These are phyloP conservation scores for Hylyphantes graminicola DNA, from an alignment of 1,140 invertebrate genomes.

Conservation along the genomic window DNA sequence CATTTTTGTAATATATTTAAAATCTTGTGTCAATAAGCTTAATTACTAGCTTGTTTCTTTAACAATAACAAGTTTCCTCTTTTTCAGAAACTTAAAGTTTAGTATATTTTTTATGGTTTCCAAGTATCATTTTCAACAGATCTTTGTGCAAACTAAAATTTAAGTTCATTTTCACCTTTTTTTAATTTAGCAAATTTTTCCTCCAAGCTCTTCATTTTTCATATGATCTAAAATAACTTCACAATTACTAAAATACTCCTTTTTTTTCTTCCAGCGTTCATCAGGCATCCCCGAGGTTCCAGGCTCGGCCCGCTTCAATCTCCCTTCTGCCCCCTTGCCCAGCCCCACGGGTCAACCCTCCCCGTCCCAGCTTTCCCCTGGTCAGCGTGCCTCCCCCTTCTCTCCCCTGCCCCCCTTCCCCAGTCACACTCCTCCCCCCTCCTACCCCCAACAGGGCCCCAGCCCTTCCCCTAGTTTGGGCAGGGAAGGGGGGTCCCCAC, in stretches of 20 bases:
- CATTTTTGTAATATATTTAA: too few species aligned
- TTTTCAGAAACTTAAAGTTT: too few species aligned
- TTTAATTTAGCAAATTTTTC: too few species aligned
- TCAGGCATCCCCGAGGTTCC: constrained; percentile 77
- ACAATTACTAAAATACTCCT: neutral
- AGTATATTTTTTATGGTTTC: too few species aligned
- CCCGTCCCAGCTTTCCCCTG: constrained; percentile 43
- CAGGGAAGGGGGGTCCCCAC: constrained; percentile 12
- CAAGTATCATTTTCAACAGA: too few species aligned
- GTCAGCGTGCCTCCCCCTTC: constrained; percentile 15
- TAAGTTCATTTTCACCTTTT: too few species aligned
- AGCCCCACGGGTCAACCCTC: constrained; percentile 59
- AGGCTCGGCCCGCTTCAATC: constrained; percentile 75
- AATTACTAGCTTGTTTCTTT: too few species aligned
- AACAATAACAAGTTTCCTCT: too few species aligned
- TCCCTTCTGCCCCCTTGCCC: constrained; percentile 10
- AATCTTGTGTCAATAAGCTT: too few species aligned
- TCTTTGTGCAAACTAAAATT: too few species aligned
- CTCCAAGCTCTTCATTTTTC: too few species aligned
- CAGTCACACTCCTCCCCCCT: neutral
- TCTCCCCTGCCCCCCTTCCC: constrained; percentile 34
- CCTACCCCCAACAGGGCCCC: constrained; percentile 38
- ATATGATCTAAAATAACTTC: too few species aligned
- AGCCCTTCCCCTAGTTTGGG: constrained; percentile 48
- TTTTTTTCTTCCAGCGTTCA: constrained; percentile 2